These are phyloP conservation scores for Apodemia mormo DNA, from an alignment of 2,888 invertebrate genomes.

Conservation along the genomic window DNA sequence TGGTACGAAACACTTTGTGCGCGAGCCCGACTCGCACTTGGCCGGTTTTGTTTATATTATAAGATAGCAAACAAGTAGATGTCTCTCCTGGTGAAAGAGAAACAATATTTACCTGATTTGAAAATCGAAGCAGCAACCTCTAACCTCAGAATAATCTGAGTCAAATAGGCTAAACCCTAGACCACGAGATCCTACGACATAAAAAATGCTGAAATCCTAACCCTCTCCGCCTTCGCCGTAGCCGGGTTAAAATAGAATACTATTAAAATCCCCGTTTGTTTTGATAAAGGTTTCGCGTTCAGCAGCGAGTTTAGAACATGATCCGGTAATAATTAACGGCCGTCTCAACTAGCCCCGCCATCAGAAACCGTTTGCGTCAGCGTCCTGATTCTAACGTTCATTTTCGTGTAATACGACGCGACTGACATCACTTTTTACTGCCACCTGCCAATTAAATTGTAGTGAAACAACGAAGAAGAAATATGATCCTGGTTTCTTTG, in stretches of 20 bases:
- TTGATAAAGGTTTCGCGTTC: conserved; percentile 37
- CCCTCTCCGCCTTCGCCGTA: background rate
- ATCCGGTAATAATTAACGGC: conserved; percentile 66
- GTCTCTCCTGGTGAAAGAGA: too few relatives aligned
- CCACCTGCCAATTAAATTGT: conserved; percentile 5
- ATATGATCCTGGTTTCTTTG: too few relatives aligned
- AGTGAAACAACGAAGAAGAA: conserved; percentile 2
- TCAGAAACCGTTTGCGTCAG: conserved; percentile 41
- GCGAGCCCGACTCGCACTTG: too few relatives aligned
- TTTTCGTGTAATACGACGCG: conserved; percentile 68
- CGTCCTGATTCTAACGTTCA: conserved; percentile 57
- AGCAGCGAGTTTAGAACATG: conserved; percentile 46
- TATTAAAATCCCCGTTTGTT: conserved; percentile 28
- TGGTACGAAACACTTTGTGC: too few relatives aligned
- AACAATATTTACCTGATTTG: too few relatives aligned
- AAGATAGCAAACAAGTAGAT: too few relatives aligned
- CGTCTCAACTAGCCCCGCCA: conserved; percentile 58
- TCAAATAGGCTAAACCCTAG: too few relatives aligned
- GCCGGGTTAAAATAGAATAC: conserved; percentile 3
- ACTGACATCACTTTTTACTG: conserved; percentile 47
- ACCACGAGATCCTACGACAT: too few relatives aligned
- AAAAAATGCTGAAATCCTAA: background rate
- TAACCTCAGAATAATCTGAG: too few relatives aligned
- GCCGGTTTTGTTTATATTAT: too few relatives aligned
- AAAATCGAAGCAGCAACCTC: too few relatives aligned